Evolutionary conservation across 1,140 invertebrate genomes (phyloP), one percentile per base, ranked within the genome.

Genomic region (Phocides pigmalion): DNA sequence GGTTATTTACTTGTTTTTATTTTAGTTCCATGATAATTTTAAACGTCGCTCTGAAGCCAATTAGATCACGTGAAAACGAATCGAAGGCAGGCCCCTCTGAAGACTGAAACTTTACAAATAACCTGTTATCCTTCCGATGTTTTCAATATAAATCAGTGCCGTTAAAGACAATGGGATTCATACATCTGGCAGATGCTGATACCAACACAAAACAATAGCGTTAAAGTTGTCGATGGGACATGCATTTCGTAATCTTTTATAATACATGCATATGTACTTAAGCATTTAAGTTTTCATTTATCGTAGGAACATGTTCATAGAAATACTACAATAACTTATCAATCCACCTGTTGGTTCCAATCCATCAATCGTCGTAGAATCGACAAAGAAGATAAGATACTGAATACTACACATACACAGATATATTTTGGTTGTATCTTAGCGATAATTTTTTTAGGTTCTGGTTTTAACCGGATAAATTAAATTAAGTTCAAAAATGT

Each of bases 1-100:
- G 87, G 84, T 91, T 91, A 89, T 91, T 91, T 91, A 91, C 89
- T 89, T 89, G 82, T 89, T 89, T 91, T 91, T 88, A 88, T 90
- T 89, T 89, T 84, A 87, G 85, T 83, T 84, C 78, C 80, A 87
- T 87, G 87, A 89, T 89, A 85, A 87, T 89, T 90, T 91, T 91
- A 89, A 88, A 87, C 84, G 68, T 73, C 80, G 73, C 73, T 74
- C 76, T 74, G 81, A 79, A 82, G 87, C 84, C 85, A 90, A 89
- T 87, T 89, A 88, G 85, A 91, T 86, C 85, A 87, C 84, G 85
- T 83, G 85, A 78, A 82, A 76, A 79, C 75, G 72, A 66, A 75
- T 77, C 77, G 74, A 76, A 72, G 56, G 56, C 56, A 61, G 32
- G 56, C 17, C 19, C 37, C 56, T 20, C 44, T 28, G 32, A n/a